Evolutionary conservation across 1,140 invertebrate genomes (phyloP).

Genomic region (Bradysia coprophila): DNA sequence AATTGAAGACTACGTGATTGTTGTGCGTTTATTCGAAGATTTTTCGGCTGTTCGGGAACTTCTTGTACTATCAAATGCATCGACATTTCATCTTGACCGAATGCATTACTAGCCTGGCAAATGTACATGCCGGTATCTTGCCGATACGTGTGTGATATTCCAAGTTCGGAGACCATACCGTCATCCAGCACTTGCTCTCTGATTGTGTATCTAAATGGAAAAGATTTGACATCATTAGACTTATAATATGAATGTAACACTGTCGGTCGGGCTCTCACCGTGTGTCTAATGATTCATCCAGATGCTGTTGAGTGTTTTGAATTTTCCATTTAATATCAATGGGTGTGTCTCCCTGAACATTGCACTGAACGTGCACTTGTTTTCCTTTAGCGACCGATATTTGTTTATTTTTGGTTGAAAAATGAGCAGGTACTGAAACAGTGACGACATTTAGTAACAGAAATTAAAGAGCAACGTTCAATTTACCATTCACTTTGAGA

Average conservation of each 20-base stretch:
- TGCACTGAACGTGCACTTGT: slow-evolving; percentile 64
- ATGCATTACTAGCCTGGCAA: slow-evolving; percentile 72
- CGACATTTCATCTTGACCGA: slow-evolving; percentile 75
- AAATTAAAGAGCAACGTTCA: too few relatives aligned
- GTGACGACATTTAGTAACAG: background rate
- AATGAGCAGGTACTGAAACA: slow-evolving; percentile 60
- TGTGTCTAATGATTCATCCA: slow-evolving; percentile 44
- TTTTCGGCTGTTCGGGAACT: slow-evolving; percentile 72
- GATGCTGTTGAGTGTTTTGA: slow-evolving; percentile 33
- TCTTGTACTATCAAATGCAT: slow-evolving; percentile 84
- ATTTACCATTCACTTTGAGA: slow-evolving; percentile 67
- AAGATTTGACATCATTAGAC: background rate
- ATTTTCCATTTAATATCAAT: slow-evolving; percentile 69
- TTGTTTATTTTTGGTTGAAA: slow-evolving; percentile 58
- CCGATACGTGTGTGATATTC: slow-evolving; percentile 62
- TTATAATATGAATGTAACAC: background rate
- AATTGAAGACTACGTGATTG: slow-evolving; percentile 59
- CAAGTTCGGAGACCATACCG: slow-evolving; percentile 68
- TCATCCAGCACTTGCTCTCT: slow-evolving; percentile 54
- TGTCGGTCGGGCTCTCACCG: slow-evolving; percentile 24
- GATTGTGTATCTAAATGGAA: slow-evolving; percentile 36
- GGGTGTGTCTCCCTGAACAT: slow-evolving; percentile 74
- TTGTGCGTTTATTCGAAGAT: slow-evolving; percentile 66
- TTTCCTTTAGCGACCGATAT: slow-evolving; percentile 54
- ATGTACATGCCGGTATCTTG: slow-evolving; percentile 79